These are phyloP conservation scores for Nasonia giraulti DNA, from an alignment of 1,140 invertebrate species.

Conservation along the genomic window DNA sequence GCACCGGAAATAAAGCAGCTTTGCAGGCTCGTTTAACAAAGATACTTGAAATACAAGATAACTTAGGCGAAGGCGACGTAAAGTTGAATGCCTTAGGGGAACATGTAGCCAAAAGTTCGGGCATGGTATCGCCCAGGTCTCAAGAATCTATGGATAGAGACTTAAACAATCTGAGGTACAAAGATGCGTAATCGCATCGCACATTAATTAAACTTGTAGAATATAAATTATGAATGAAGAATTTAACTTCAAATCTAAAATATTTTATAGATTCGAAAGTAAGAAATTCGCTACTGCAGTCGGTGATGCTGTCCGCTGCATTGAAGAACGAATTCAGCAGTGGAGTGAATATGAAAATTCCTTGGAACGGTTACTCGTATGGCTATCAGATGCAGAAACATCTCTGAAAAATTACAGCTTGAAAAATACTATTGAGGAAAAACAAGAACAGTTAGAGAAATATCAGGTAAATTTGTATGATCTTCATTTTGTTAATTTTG, in stretches of 20 bases:
- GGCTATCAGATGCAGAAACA: slow-evolving; percentile 91
- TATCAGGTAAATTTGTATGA: slow-evolving; percentile 83
- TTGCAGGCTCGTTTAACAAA: slow-evolving; percentile 84
- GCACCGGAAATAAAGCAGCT: slow-evolving; percentile 85
- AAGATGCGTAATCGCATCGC: slow-evolving; percentile 38
- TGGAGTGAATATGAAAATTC: slow-evolving; percentile 94
- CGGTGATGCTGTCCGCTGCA: slow-evolving; percentile 83
- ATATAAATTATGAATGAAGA: background rate
- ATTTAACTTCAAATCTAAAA: background rate
- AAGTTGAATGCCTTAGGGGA: slow-evolving; percentile 83
- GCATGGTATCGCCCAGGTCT: slow-evolving; percentile 81
- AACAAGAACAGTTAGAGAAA: slow-evolving; percentile 90
- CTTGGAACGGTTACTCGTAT: slow-evolving; percentile 86
- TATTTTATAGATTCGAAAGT: slow-evolving; percentile 79
- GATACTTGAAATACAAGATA: slow-evolving; percentile 85
- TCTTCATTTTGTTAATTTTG: background rate
- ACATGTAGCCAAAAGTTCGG: slow-evolving; percentile 80
- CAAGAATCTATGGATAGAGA: slow-evolving; percentile 89
- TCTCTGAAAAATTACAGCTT: slow-evolving; percentile 90
- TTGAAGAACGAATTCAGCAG: slow-evolving; percentile 90
- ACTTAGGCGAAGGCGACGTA: slow-evolving; percentile 82
- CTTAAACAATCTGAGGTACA: slow-evolving; percentile 81
- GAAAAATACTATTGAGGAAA: slow-evolving; percentile 91
- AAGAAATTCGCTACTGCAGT: slow-evolving; percentile 87
- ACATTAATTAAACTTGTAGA: background rate